Evolutionary conservation across 2,113 vertebrate genomes (phyloP), one percentile per base, ranked within the genome.

Genomic region (Onychorhynchus coronatus): DNA sequence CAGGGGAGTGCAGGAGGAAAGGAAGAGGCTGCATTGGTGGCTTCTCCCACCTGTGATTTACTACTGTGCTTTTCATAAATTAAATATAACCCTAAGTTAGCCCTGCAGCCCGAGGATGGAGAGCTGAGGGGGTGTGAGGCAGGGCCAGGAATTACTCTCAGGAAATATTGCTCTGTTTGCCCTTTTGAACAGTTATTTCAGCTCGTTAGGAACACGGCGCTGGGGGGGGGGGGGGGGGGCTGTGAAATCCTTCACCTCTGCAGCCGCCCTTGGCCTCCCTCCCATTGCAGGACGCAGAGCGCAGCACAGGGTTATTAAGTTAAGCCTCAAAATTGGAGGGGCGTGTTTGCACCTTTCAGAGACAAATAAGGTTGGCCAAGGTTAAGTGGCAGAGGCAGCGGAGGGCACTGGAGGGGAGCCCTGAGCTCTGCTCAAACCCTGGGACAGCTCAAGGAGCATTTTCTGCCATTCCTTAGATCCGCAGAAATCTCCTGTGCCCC

Each of bases 381-480:
- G 89, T 66, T 21, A 50, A 63, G 76, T n/a, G 94, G 81, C 11
- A 23, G 55, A n/a, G 73, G 47, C 37, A 28, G 76, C 4, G 11
- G 10, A 12, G 66, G 39, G 30, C 62, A 12, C 3, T 0, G 0
- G 0, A 8, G 47, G 31, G 7, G 58, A 52, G 63, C 42, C 31
- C 71, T 2, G 28, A 2, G 55, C 66, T 73, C 25, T 20, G 53
- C n/a, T 5, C 42, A 19, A 8, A 24, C n/a, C 22, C 27, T 16
- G 2, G 41, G 44, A 13, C 55, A 47, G 72, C 66, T 79, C 61
- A 12, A 22, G 22, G 35, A 75, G 56, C 82, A 53, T 30, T 68
- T 49, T 3, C 67, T 24, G 8, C 35, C 0, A 0, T 25, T 44
- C 31, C 39, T 13, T 3, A 15, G 7, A 15, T 35, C 50, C 56